Base-by-base conservation (phyloP, 1,140 invertebrate genomes). In the Macrocentrus cingulum region DNA sequence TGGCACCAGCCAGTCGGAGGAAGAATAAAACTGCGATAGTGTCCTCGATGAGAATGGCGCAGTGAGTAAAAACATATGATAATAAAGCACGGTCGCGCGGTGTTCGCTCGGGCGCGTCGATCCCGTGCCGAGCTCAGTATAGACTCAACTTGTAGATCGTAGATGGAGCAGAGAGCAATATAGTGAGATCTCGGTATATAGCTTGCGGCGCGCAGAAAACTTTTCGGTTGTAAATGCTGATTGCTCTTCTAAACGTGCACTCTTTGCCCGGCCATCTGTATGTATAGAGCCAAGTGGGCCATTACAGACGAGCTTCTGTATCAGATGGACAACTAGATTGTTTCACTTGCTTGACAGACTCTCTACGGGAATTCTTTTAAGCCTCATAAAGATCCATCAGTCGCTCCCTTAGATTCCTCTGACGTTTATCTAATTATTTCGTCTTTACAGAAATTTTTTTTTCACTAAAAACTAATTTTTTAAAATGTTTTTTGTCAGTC, bases 181-280 rank as follows among this genome's bases (percentile, higher is more conserved):
- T 29, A 29, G 25, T 29, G 25, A 29, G 25, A 29, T 29, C 25
- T 29, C 25, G 9, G 25, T 54, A 25, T 34, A 32, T 46, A 37
- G 23, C 25, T 13, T n/a, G 3, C 36, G 36, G 36, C 11, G 36
- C 36, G 48, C 34, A 61, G 62, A 66, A 70, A 74, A 71, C 62
- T 71, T 74, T 60, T 60, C 60, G 64, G 60, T 69, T 70, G 71
- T 74, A 74, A 71, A 74, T 68, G 71, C 66, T 73, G 71, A 71
- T 73, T 73, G 68, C 68, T 66, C 62, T 66, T 60, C 69, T 68
- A 68, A 66, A 62, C 65, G 36, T 11, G 36, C 36, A 11, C 8
- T n/a, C 13, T 39, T 39, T 39, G 36, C 36, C 8, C 15, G 13
- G 4, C 7, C 36, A 39, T 39, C 25, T 29, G 36, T 39, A 39